Evolutionary conservation across 2,888 invertebrate species (phyloP), one percentile per base, ranked within the genome.

Genomic region (Dione juno): DNA sequence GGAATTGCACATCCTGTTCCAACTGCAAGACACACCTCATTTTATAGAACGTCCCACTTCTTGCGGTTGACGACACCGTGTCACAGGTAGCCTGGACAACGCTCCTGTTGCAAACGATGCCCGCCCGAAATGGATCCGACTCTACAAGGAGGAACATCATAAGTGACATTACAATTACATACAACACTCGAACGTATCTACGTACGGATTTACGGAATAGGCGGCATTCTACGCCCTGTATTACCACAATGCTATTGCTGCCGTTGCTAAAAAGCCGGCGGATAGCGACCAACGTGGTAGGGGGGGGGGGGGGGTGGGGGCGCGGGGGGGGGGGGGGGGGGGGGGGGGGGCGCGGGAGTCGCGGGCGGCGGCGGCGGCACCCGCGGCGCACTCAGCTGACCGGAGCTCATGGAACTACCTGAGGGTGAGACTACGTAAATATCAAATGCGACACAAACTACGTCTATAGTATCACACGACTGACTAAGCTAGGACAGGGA

Each of bases 161-260:
- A 28, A n/a, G 16, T n/a, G 45, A n/a, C 9, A 16, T 48, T 28
- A 2, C 28, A 28, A 28, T 28, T n/a, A n/a, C n/a, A n/a, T n/a
- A n/a, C n/a, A n/a, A n/a, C n/a, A n/a, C 28, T 28, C 3, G 28
- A 28, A 5, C 28, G 28, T n/a, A n/a, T n/a, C n/a, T n/a, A n/a
- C n/a, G n/a, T n/a, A n/a, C n/a, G n/a, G n/a, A n/a, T n/a, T n/a
- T n/a, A n/a, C n/a, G n/a, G n/a, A n/a, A n/a, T n/a, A n/a, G n/a
- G n/a, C n/a, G n/a, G n/a, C n/a, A n/a, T 5, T 28, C 3, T 28
- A 48, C 9, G 48, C 48, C 16, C 48, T 3, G 28, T n/a, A 35
- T 54, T 54, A 63, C 52, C 53, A 40, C 21, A 21, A 19, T 64
- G 67, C 37, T 68, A 68, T 43, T 67, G 71, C 35, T 65, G 65